These are phyloP conservation scores for Rapana venosa DNA, from an alignment of 2,888 invertebrate species.

Conservation along the genomic window DNA sequence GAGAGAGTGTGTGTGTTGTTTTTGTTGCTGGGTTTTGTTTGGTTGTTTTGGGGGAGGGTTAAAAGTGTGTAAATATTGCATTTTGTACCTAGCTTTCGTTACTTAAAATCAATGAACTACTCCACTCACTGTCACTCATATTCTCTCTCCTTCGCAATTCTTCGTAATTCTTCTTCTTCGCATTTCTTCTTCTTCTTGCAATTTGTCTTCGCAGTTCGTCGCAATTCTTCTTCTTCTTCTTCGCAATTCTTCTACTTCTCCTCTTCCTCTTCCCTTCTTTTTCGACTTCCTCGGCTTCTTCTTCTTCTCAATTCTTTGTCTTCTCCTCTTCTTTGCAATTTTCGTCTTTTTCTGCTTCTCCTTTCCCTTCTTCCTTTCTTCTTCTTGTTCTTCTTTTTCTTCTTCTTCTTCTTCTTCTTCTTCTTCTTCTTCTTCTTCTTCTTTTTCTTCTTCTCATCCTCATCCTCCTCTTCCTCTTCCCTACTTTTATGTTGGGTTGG, in stretches of 20 bases:
- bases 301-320: neutral
- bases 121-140: too few relatives aligned
- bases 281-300: neutral
- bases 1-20: too few relatives aligned
- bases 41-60: too few relatives aligned
- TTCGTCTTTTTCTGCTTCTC: neutral
- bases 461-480: neutral
- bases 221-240: neutral
- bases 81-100: too few relatives aligned
- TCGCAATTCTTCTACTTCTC: too few relatives aligned
- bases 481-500: neutral
- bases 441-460: neutral
- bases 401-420: neutral
- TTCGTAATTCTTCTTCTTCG: neutral
- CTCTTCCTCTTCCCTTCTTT: neutral
- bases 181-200: neutral
- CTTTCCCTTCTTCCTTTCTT: neutral
- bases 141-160: neutral
- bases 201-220: neutral
- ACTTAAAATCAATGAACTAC: too few relatives aligned
- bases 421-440: too few relatives aligned
- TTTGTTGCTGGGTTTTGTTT: too few relatives aligned
- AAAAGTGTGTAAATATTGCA: too few relatives aligned
- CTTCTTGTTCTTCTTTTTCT: neutral
- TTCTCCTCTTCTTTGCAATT: neutral